Evolutionary conservation across 2,797 vertebrate genomes (phyloP).

Genomic region (Onychomys torridus): DNA sequence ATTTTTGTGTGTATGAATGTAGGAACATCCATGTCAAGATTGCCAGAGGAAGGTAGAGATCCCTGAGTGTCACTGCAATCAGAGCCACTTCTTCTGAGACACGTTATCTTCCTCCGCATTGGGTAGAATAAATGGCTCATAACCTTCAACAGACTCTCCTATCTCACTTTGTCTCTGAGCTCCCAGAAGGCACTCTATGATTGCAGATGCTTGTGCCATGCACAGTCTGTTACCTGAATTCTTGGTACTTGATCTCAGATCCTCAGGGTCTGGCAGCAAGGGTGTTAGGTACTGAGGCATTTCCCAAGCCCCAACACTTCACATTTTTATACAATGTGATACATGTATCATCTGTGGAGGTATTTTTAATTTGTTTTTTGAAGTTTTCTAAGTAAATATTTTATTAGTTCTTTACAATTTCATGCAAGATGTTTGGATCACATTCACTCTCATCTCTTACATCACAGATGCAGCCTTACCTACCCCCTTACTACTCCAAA

Average conservation of each 20-base stretch:
- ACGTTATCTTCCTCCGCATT: background rate
- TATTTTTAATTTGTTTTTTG: too few species aligned
- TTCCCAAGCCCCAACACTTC: background rate
- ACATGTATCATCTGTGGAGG: background rate
- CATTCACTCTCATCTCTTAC: too few species aligned
- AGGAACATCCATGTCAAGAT: too few species aligned
- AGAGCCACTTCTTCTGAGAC: too few species aligned
- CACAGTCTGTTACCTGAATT: background rate
- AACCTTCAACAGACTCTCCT: background rate
- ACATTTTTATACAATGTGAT: background rate
- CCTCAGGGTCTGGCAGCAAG: background rate
- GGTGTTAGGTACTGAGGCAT: background rate
- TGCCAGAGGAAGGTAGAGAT: too few species aligned
- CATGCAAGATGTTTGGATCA: too few species aligned
- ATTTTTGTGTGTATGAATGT: background rate
- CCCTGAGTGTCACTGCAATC: too few species aligned
- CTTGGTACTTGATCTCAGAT: background rate
- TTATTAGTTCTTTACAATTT: too few species aligned
- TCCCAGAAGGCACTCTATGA: background rate
- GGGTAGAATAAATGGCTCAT: background rate
- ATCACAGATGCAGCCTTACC: too few species aligned
- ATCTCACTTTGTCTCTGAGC: background rate
- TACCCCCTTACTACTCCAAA: too few species aligned
- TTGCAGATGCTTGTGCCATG: background rate
- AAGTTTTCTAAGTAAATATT: too few species aligned